phyloP scores from a whole-genome alignment of 2,797 vertebrate species.

The Nyctalus aviator region DNA sequence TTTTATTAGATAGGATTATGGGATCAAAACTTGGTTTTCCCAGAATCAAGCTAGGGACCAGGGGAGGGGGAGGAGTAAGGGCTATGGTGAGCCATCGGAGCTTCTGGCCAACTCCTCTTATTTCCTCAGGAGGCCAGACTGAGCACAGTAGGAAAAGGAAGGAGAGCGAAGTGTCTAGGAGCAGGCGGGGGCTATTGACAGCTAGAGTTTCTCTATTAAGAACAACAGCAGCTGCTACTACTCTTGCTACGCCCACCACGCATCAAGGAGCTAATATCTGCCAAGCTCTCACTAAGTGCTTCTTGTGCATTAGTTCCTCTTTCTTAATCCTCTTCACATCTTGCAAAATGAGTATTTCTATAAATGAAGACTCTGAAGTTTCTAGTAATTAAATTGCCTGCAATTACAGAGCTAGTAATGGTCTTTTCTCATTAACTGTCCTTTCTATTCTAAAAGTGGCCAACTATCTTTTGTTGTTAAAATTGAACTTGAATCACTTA shows the following conservation, averaged over 20 bases:
- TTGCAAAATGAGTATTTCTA: not conserved
- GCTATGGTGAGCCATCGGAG: not conserved
- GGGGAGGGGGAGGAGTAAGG: not conserved
- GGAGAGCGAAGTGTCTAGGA: not conserved
- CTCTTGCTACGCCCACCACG: not conserved
- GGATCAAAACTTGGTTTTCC: not conserved
- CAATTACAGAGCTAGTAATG: not conserved
- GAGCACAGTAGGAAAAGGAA: not conserved
- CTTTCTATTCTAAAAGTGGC: not conserved
- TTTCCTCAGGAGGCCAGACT: not conserved
- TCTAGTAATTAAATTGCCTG: not conserved
- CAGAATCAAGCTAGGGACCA: not conserved
- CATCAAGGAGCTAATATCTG: not conserved
- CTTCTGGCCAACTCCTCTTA: not conserved
- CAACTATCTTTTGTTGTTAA: not conserved
- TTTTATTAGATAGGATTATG: no score
- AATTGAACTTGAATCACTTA: not conserved
- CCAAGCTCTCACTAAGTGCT: not conserved
- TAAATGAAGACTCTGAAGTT: not conserved
- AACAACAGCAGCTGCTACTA: not conserved
- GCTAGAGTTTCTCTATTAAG: not conserved
- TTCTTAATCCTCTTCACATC: not conserved
- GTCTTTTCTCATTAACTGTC: conserved; percentile 10
- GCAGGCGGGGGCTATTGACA: not conserved
- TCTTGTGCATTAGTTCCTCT: not conserved